A percentile compares a stretch with the other conserved stretches of the same genome.
These are phyloP conservation scores for Galago senegalensis DNA, from an alignment of 2,797 vertebrate genomes.

Conservation along the genomic window DNA sequence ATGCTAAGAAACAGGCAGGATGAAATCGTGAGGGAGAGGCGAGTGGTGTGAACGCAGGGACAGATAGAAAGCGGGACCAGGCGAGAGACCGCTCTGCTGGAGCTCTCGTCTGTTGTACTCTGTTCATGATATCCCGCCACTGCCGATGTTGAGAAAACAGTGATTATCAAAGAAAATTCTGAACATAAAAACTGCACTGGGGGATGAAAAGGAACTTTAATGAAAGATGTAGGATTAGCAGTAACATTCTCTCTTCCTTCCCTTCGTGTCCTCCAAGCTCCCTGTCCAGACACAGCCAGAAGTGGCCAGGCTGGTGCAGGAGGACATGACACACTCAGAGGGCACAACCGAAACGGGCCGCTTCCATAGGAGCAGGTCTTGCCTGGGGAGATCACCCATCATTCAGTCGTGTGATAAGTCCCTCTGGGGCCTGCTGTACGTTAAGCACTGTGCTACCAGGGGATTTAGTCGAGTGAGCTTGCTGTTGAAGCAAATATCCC, in stretches of 20 bases:
- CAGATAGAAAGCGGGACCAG: neutral
- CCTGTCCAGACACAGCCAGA: neutral
- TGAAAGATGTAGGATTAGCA: no score
- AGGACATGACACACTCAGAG: no score
- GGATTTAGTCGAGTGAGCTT: neutral
- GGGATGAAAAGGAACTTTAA: neutral
- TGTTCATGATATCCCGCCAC: no score
- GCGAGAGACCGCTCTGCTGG: neutral
- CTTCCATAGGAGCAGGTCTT: neutral
- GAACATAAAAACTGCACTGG: neutral
- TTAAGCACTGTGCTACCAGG: neutral
- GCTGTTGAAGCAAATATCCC: no score
- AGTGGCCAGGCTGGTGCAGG: neutral
- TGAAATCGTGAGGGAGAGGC: neutral
- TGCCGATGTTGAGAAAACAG: neutral
- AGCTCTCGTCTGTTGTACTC: neutral
- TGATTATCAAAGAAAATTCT: neutral
- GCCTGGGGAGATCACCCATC: neutral
- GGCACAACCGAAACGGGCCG: neutral
- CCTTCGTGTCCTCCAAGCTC: neutral
- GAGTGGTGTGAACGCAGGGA: fast-evolving
- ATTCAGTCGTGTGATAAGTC: no score
- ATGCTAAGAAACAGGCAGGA: neutral
- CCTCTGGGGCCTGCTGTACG: neutral
- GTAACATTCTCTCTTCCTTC: neutral